Base-by-base conservation (phyloP, 1,140 invertebrate genomes). In the Phenacoccus solenopsis region DNA sequence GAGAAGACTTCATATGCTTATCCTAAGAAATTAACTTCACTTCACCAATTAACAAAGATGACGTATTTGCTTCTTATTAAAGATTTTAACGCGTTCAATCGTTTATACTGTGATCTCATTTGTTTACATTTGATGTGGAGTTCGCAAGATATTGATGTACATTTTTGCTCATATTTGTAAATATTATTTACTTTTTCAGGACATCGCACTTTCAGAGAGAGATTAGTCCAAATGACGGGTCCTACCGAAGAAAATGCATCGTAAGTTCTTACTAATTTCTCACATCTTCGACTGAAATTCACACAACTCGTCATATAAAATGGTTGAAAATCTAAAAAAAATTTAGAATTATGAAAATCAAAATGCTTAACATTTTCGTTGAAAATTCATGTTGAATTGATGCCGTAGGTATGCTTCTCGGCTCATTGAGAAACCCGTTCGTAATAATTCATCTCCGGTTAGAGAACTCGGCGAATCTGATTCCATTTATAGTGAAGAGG, bases 181-280 rank as follows among this genome's bases (percentile, higher is more conserved):
- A n/a, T n/a, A 28, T 70, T 21, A 70, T 3, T 30, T 64, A 59
- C 5, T 28, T 30, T 59, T n/a, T n/a, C 82, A 94, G 93, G 95
- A 68, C 91, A 86, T 80, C 90, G 91, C 75, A 91, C 91, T 76
- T 91, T 91, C 28, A 92, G 92, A 82, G 93, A 95, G 83, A 84
- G 93, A 77, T 84, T 94, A 76, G 91, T 96, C 73, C 92, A 94
- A 81, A 95, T 96, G 73, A 94, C 91, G 67, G 91, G 91, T 73
- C 90, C 91, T 28, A 90, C 86, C 75, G 91, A 94, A 82, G 90
- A 94, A 77, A 93, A 92, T 80, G 93, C 94, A 74, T 87, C 88
- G 92, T 94, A 81, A 85, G 88, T 84, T 77, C 71, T 28, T n/a
- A n/a, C n/a, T n/a, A n/a, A n/a, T n/a, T n/a, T n/a, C n/a, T n/a